Evolutionary conservation across 2,797 vertebrate genomes (phyloP), one percentile per base, ranked within the genome.

Genomic region (Muraenolepis orangiensis): DNA sequence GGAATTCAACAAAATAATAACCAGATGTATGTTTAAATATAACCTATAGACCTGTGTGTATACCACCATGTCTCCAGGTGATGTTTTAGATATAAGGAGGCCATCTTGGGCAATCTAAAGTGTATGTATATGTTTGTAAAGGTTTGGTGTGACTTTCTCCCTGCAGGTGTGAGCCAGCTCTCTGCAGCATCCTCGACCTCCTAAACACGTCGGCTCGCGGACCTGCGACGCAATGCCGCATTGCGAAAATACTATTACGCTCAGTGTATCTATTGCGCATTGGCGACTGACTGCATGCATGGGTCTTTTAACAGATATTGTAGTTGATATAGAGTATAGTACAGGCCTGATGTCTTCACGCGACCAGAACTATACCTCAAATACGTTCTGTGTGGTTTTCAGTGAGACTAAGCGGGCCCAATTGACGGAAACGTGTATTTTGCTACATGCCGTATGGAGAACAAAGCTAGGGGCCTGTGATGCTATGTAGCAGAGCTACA

Each of bases 231-330:
- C 38, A 46, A 75, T 92, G 88, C 88, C 90, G 91, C 91, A 93
- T 70, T 92, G 92, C 89, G 90, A 92, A 91, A 90, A 34, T 51
- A n/a, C 69, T 75, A 80, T 80, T 78, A 81, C 83, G 80, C 85
- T 76, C 84, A 29, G 40, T 20, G 36, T 64, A 76, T n/a, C 36
- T 67, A 75, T 67, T 74, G 66, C 57, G 72, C 31, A 74, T 42
- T 12, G 34, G 10, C 57, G 57, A 11, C 23, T 23, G 10, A n/a
- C n/a, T n/a, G n/a, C n/a, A n/a, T n/a, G n/a, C n/a, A n/a, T 64
- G 23, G 57, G 20, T 57, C 20, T 23, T 57, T 57, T 57, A 64
- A 3, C 23, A 64, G 8, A 64, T 26, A 26, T 26, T 26, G 4
- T 23, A 7, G 8, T 7, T 23, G 20, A 20, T 57, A 57, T 57